These are phyloP conservation scores for Thryonomys swinderianus DNA, from an alignment of 2,113 vertebrate species.

Conservation along the genomic window DNA sequence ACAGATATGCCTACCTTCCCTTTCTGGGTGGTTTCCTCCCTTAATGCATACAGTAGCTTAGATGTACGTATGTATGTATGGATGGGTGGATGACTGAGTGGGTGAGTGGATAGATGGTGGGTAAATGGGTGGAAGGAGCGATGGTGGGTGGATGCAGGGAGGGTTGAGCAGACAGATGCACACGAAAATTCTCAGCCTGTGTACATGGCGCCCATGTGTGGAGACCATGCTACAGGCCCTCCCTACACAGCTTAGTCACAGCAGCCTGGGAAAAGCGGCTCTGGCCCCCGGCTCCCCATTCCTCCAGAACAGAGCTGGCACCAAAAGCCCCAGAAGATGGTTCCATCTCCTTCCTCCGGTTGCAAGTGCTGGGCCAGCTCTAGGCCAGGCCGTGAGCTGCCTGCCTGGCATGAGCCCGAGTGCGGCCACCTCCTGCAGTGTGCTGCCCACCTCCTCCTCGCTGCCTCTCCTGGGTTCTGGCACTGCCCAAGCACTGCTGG, in stretches of 20 bases:
- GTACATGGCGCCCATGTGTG: background rate
- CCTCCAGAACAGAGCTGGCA: background rate
- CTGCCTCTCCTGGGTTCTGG: no score
- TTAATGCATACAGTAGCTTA: background rate
- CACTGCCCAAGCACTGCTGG: background rate
- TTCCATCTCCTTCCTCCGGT: background rate
- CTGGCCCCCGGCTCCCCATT: accelerated
- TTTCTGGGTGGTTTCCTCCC: background rate
- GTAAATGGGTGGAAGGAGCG: background rate
- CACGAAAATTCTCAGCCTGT: background rate
- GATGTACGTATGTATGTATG: background rate
- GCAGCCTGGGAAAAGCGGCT: background rate
- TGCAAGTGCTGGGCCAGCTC: accelerated
- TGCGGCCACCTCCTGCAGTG: accelerated
- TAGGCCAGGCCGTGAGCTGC: background rate
- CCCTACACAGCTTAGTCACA: background rate
- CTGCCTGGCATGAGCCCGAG: background rate
- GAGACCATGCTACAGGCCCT: background rate
- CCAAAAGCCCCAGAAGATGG: no score
- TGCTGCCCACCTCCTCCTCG: accelerated
- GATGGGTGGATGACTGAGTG: no score
- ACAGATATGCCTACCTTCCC: background rate
- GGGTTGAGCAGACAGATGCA: no score
- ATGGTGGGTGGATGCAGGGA: background rate
- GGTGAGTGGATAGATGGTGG: background rate